Evolutionary conservation across 1,140 invertebrate genomes (phyloP), one percentile per base, ranked within the genome.

Genomic region (Archivesica marissinica): DNA sequence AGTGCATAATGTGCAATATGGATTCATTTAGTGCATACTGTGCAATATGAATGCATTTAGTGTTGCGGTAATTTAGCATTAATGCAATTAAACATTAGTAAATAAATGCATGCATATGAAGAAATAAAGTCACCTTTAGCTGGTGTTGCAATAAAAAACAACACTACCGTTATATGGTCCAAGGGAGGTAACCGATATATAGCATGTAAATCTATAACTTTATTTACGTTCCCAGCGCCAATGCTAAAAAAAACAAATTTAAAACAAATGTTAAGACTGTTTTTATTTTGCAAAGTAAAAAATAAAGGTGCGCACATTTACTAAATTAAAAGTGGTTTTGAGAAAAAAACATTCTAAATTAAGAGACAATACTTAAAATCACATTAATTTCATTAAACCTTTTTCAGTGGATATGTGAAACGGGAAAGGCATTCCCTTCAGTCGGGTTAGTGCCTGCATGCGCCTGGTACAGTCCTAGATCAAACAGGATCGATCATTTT

Each of bases 401-500:
- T 28, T 61, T 52, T 52, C 17, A 4, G 17, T 20, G 3, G 50
- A 52, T 52, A 4, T 52, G 3, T 23, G 17, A 52, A 20, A 52
- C 28, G 11, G 11, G 56, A 6, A 6, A 59, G 56, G 13, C 56
- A 30, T 28, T 30, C 56, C 28, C 33, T 20, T 59, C n/a, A 59
- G 56, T 30, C 33, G 28, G 56, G 56, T 28, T 28, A 59, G 61
- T 75, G 28, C 25, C 44, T 17, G 1, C 56, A 7, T 30, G 59
- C 66, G 41, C 56, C 76, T 25, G 54, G 54, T 66, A 78, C 76
- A 1, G 17, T 1, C 1, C 52, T 33, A 64, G 76, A 78, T 61
- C 76, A 78, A 78, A 78, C 39, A 47, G 35, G 6, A 64, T 64
- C 59, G 38, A 78, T 78, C 76, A n/a, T 17, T 23, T 23, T 41